phyloP scores from a whole-genome alignment of 2,113 vertebrate genomes.

The Rhinolophus ferrumequinum region DNA sequence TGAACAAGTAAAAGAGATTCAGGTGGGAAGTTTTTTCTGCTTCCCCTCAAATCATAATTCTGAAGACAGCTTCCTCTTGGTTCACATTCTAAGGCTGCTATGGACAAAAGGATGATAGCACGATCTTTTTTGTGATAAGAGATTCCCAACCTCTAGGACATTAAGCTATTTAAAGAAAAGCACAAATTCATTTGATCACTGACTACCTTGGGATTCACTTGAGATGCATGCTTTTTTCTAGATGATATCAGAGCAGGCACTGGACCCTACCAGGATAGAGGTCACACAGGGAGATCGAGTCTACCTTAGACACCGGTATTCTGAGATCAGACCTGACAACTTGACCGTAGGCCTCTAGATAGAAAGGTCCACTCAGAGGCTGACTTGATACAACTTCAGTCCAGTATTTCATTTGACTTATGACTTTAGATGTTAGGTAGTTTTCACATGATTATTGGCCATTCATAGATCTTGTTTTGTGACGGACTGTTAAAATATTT shows the following conservation, averaged over 20 bases:
- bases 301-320: neutral
- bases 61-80: neutral
- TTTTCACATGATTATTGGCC: neutral
- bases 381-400: neutral
- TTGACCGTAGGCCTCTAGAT: neutral
- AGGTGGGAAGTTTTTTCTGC: neutral
- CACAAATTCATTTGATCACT: neutral
- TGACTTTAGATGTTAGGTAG: neutral
- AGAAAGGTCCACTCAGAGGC: neutral
- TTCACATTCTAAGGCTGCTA: neutral
- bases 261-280: neutral
- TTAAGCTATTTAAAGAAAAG: neutral
- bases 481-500: neutral
- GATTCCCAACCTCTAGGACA: neutral
- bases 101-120: neutral
- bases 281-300: fast-evolving
- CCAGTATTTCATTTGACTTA: neutral
- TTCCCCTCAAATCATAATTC: neutral
- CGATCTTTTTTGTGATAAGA: neutral
- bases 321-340: too few species aligned
- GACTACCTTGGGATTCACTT: neutral
- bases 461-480: neutral
- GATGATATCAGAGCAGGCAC: too few species aligned
- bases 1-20: neutral
- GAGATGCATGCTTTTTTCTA: neutral